These are phyloP conservation scores for Spodoptera litura DNA, from an alignment of 1,140 invertebrate genomes.

Conservation along the genomic window DNA sequence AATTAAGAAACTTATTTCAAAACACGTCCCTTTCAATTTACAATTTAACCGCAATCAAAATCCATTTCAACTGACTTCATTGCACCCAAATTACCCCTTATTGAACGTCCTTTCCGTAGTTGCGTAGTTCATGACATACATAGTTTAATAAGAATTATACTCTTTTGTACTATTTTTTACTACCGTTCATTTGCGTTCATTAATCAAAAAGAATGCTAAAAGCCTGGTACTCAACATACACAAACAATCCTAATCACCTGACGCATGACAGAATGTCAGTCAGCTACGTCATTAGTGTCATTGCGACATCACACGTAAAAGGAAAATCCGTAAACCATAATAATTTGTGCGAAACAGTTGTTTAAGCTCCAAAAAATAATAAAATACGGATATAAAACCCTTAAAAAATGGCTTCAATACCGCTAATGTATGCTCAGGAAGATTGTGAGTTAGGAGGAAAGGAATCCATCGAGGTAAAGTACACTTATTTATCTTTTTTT, in stretches of 20 bases:
- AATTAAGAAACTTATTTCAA: background rate
- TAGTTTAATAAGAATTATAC: no score
- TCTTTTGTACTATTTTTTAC: no score
- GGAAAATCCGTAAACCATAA: conserved; percentile 46
- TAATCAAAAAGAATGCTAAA: background rate
- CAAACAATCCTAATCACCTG: conserved; percentile 29
- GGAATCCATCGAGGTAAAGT: conserved; percentile 82
- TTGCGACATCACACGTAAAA: conserved; percentile 48
- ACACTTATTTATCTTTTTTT: background rate
- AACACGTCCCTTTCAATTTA: background rate
- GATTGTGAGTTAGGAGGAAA: conserved; percentile 88
- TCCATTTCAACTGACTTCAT: background rate
- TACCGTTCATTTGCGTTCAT: no score
- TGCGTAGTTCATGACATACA: no score
- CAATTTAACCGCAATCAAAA: no score
- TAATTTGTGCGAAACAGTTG: conserved; percentile 44
- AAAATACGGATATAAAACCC: conserved; percentile 30
- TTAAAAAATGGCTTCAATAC: conserved; percentile 77
- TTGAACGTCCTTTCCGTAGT: no score
- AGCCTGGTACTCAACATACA: conserved; percentile 12
- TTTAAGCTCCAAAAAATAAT: conserved; percentile 1
- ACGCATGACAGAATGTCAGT: conserved; percentile 6
- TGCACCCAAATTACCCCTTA: no score
- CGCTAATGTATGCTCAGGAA: conserved; percentile 86
- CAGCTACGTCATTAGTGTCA: conserved; percentile 12